Conservation (phyloP, 2,888 invertebrate species). For the Plebejus melissa region DNA sequence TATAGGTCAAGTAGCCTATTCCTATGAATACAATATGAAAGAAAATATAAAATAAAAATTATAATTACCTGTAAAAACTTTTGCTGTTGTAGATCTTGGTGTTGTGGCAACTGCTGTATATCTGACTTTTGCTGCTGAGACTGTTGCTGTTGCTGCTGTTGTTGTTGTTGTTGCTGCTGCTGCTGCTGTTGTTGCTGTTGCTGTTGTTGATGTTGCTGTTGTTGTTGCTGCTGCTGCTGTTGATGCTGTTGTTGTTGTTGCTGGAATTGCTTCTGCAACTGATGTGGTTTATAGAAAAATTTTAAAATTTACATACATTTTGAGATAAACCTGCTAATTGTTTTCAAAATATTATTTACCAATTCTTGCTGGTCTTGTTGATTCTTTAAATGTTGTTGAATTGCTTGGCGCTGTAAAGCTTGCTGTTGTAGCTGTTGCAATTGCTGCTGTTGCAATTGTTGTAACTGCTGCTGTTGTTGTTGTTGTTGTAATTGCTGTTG, state of each 20-base stretch:
- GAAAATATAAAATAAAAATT: neutral
- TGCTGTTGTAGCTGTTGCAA: slow-evolving; percentile 60
- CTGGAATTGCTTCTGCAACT: slow-evolving; percentile 62
- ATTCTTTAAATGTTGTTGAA: slow-evolving; percentile 80
- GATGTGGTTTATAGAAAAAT: slow-evolving; percentile 17
- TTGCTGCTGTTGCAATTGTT: slow-evolving; percentile 54
- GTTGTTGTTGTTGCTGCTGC: slow-evolving; percentile 50
- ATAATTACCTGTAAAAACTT: slow-evolving; percentile 63
- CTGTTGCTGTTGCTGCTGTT: slow-evolving; percentile 42
- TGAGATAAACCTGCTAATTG: neutral
- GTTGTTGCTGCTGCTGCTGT: slow-evolving; percentile 57
- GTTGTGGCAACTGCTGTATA: slow-evolving; percentile 68
- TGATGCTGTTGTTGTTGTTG: slow-evolving; percentile 42
- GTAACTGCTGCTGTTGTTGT: slow-evolving; percentile 47
- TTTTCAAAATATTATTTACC: slow-evolving; percentile 43
- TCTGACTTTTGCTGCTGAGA: slow-evolving; percentile 56
- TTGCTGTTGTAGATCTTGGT: slow-evolving; percentile 70
- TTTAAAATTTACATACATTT: neutral
- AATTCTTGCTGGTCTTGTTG: slow-evolving; percentile 76
- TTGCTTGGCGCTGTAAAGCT: slow-evolving; percentile 71
- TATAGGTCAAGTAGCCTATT: too few relatives aligned
- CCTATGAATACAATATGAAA: neutral
- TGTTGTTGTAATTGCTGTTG: slow-evolving; percentile 61
- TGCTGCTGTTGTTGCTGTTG: slow-evolving; percentile 63
- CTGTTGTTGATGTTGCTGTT: slow-evolving; percentile 60